Percentiles rank a stretch among this genome's conserved stretches.
Conservation (phyloP, 2,113 vertebrate genomes). For the Ceyx margarethae region DNA sequence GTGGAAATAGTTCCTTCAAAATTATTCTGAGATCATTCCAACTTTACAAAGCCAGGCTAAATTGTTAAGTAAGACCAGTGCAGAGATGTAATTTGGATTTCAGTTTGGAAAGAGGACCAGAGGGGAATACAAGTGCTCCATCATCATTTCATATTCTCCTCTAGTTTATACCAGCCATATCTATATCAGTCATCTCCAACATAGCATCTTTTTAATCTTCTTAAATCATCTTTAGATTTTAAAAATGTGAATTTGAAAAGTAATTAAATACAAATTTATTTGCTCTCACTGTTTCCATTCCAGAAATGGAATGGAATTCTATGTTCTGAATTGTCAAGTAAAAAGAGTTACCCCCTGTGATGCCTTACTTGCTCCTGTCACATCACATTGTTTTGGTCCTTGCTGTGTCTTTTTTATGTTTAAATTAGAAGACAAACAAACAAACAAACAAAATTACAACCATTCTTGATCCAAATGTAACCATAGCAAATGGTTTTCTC, state of each 20-base stretch:
- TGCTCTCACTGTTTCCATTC: not conserved
- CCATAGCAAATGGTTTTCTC: not conserved
- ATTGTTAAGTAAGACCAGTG: not conserved
- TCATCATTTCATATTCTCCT: not conserved
- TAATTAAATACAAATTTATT: not conserved
- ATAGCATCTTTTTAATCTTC: not conserved
- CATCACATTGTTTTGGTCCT: not conserved
- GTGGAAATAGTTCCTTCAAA: not conserved
- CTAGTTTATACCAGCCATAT: not conserved
- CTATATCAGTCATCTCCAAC: not conserved
- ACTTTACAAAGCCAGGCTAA: not conserved
- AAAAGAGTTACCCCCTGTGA: not conserved
- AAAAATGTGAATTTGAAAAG: not conserved
- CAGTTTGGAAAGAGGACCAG: not conserved
- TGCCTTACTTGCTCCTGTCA: not conserved
- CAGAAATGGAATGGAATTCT: not conserved
- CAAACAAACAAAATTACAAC: not conserved
- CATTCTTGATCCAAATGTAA: not conserved
- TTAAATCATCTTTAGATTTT: not conserved
- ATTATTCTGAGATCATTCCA: not conserved
- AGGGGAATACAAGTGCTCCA: not conserved
- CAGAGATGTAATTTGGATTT: not conserved
- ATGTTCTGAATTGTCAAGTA: not conserved
- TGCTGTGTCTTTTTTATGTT: not conserved
- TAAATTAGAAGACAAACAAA: not conserved